These are phyloP conservation scores for Pogoniulus pusillus DNA, from an alignment of 2,797 vertebrate species.

Conservation along the genomic window DNA sequence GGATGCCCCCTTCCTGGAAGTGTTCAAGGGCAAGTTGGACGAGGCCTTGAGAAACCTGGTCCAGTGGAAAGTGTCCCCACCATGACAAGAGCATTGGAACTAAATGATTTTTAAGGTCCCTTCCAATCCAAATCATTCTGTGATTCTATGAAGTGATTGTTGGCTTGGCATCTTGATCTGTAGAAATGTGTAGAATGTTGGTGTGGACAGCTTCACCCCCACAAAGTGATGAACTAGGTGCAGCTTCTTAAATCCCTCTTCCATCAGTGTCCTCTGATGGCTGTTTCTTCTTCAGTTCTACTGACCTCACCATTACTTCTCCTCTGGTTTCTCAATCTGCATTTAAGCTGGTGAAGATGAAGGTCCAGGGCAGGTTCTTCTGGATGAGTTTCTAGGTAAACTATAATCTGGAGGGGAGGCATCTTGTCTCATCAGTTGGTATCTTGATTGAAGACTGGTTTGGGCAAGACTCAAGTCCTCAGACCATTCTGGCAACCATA, in stretches of 20 bases:
- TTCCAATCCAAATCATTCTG: no score
- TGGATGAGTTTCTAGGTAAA: neutral
- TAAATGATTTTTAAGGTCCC: no score
- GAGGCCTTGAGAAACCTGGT: no score
- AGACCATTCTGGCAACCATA: neutral
- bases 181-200: rapidly evolving
- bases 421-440: neutral
- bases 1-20: no score
- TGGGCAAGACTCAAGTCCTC: neutral
- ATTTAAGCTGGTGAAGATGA: neutral
- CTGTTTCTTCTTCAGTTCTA: neutral
- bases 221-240: neutral
- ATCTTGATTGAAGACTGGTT: neutral
- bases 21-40: no score
- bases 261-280: neutral
- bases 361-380: neutral
- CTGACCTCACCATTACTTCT: neutral
- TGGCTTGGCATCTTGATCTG: neutral
- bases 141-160: no score
- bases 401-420: neutral
- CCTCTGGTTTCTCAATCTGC: neutral
- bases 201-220: neutral
- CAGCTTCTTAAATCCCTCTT: neutral
- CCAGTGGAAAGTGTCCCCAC: no score
- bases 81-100: no score